These are phyloP conservation scores for Cyphomyrus plagiostoma DNA, from an alignment of 2,113 vertebrate species.

Conservation along the genomic window DNA sequence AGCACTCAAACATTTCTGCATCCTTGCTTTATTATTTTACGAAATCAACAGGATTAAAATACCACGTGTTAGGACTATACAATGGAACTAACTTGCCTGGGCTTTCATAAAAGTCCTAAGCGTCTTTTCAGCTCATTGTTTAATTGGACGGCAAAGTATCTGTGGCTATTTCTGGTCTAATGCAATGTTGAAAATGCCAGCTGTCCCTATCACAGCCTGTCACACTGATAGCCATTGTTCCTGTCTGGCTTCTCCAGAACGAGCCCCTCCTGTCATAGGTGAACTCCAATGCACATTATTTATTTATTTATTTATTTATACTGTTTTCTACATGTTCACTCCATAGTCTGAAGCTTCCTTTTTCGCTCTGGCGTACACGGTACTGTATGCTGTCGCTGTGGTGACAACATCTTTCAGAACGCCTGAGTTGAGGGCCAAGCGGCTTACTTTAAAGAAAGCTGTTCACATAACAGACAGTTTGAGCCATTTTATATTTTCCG, in stretches of 20 bases:
- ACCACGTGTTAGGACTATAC: not conserved
- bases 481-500: not conserved
- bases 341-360: not conserved
- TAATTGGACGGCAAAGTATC: slow-evolving; percentile 59
- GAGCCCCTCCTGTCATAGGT: not conserved
- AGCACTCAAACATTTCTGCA: not conserved
- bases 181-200: slow-evolving; percentile 68
- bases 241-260: not conserved
- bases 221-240: slow-evolving; percentile 4
- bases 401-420: not conserved
- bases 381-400: not conserved
- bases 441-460: not conserved
- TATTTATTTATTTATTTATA: not conserved
- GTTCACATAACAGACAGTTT: not conserved
- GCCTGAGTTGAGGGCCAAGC: not conserved
- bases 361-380: not conserved
- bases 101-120: slow-evolving; percentile 46
- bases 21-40: not conserved
- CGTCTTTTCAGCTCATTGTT: slow-evolving; percentile 46
- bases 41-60: not conserved
- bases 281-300: not conserved
- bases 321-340: not conserved
- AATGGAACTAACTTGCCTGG: slow-evolving; percentile 39
- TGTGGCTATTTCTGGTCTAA: slow-evolving; percentile 65
- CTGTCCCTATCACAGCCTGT: slow-evolving; percentile 45